A percentile compares a stretch with the other conserved stretches of the same genome.
phyloP scores from a whole-genome alignment of 2,888 invertebrate species.

The Dendrolimus pini region DNA sequence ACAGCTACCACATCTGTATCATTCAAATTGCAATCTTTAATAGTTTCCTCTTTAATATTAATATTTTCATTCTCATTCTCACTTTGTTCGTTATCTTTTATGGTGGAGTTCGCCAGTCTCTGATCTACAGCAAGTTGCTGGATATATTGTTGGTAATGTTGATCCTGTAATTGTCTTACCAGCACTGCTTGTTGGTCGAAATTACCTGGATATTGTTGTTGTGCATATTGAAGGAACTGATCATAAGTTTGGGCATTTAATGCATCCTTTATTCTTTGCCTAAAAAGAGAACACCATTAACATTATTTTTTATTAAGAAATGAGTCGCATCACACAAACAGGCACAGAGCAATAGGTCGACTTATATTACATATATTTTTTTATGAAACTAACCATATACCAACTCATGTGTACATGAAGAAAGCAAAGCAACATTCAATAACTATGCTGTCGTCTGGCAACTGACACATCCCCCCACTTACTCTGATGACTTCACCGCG shows the following conservation, averaged over 20 bases:
- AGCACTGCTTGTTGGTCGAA: conserved; percentile 94
- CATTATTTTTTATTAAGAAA: no score
- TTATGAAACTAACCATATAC: no score
- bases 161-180: conserved; percentile 96
- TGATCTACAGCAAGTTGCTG: conserved; percentile 86
- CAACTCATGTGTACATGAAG: no score
- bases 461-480: no score
- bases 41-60: conserved; percentile 24
- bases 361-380: no score
- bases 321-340: no score
- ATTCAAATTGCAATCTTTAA: conserved; percentile 51
- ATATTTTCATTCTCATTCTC: conserved; percentile 27
- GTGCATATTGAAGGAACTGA: conserved; percentile 93
- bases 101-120: conserved; percentile 51
- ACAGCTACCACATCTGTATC: conserved; percentile 31
- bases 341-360: no score
- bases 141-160: conserved; percentile 99
- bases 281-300: conserved; percentile 25
- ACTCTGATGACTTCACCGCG: no score
- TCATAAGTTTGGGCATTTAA: conserved; percentile 94
- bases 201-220: conserved; percentile 93
- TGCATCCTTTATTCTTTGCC: conserved; percentile 94
- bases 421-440: no score
- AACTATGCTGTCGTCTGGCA: no score
- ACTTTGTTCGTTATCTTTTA: conserved; percentile 33